These are phyloP conservation scores for Drosophila tristis DNA, from an alignment of 1,140 invertebrate genomes.

Conservation along the genomic window DNA sequence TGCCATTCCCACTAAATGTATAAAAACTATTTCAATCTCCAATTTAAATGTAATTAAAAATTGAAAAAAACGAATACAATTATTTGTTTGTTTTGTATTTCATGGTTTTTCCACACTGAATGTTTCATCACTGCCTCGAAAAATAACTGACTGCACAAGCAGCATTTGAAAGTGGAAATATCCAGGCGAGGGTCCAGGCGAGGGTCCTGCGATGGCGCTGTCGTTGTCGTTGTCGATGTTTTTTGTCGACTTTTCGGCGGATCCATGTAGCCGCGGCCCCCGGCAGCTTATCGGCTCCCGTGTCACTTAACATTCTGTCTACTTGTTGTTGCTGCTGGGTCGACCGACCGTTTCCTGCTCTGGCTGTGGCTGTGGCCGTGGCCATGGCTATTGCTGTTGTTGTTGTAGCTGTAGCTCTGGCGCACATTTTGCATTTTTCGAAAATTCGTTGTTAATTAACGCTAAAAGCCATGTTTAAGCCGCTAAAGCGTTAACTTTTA, in stretches of 20 bases:
- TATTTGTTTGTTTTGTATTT: too few species aligned
- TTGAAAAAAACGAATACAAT: neutral
- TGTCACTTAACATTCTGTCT: slow-evolving; percentile 73
- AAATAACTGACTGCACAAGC: slow-evolving; percentile 6
- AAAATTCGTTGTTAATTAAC: slow-evolving; percentile 82
- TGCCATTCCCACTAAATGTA: too few species aligned
- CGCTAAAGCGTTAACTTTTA: slow-evolving; percentile 80
- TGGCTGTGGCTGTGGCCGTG: neutral
- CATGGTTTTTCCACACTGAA: slow-evolving; percentile 1
- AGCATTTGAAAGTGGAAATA: slow-evolving; percentile 25
- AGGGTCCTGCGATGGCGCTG: too few species aligned
- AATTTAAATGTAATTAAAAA: neutral
- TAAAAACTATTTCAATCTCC: too few species aligned
- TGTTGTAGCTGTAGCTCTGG: neutral
- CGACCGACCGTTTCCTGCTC: slow-evolving; percentile 22
- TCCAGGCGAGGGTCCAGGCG: slow-evolving; percentile 32
- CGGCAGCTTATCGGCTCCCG: slow-evolving; percentile 55
- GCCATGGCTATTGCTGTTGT: too few species aligned
- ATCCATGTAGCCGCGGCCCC: slow-evolving; percentile 35
- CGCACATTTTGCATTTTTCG: slow-evolving; percentile 69
- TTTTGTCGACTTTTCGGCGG: slow-evolving; percentile 46
- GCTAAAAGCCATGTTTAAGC: slow-evolving; percentile 82
- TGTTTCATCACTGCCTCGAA: neutral
- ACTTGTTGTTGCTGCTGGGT: slow-evolving; percentile 45
- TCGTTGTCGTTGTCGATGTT: slow-evolving; percentile 6